Evolutionary conservation across 2,113 vertebrate species (phyloP).

Genomic region (Muscicapa adusta): DNA sequence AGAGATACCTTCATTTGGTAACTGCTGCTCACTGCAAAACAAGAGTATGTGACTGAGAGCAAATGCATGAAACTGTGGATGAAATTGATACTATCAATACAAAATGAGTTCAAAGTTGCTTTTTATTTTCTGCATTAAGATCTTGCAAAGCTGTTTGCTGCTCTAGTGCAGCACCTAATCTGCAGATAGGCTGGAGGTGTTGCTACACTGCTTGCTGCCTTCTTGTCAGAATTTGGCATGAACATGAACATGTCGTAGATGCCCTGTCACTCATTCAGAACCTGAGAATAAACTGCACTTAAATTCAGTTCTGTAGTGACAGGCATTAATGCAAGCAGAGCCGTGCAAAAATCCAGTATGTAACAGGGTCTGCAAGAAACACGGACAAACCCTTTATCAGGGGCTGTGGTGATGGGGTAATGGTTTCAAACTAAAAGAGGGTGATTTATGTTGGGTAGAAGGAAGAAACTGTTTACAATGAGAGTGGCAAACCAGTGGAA

Average conservation of each 20-base stretch:
- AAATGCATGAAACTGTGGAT: background rate
- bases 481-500: background rate
- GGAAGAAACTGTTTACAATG: background rate
- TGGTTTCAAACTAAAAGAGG: background rate
- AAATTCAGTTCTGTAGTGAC: background rate
- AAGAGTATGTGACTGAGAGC: background rate
- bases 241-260: background rate
- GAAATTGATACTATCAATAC: background rate
- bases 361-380: accelerated
- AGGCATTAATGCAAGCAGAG: accelerated
- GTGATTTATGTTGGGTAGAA: background rate
- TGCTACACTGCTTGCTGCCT: background rate
- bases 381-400: background rate
- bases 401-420: background rate
- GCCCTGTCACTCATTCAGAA: background rate
- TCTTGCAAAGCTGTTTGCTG: background rate
- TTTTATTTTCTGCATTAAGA: background rate
- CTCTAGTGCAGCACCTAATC: background rate
- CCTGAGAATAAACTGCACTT: background rate
- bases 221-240: background rate
- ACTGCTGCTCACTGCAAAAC: background rate
- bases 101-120: background rate
- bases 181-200: accelerated
- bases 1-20: background rate
- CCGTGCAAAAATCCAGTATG: background rate